Evolutionary conservation across 2,888 invertebrate species (phyloP).

Genomic region (Caenorhabditis japonica): DNA sequence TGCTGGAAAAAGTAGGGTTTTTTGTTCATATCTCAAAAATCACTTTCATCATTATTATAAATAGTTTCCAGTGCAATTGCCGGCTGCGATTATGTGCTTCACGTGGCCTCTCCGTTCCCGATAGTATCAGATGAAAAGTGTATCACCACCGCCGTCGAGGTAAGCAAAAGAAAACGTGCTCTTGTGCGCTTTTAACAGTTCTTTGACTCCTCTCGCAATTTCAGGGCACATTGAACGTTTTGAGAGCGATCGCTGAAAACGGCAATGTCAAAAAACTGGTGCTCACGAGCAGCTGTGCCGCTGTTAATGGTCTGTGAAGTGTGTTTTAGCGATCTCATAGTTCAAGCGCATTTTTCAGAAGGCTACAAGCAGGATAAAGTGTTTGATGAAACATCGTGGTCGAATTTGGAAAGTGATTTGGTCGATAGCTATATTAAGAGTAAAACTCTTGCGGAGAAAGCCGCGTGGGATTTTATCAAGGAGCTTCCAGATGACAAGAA

Average conservation of each 20-base stretch:
- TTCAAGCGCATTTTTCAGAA: constrained; percentile 58
- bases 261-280: constrained; percentile 80
- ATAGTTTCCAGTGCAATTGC: constrained; percentile 63
- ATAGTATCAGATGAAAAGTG: constrained; percentile 70
- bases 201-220: constrained; percentile 3
- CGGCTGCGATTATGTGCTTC: constrained; percentile 72
- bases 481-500: constrained; percentile 38
- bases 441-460: constrained; percentile 80
- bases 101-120: constrained; percentile 76
- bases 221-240: constrained; percentile 65
- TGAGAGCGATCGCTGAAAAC: constrained; percentile 73
- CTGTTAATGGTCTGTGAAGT: constrained; percentile 77
- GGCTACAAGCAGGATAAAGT: constrained; percentile 69
- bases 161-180: not conserved
- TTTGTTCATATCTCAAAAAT: not conserved
- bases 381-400: constrained; percentile 73
- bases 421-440: constrained; percentile 75
- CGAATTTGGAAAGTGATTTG: constrained; percentile 59
- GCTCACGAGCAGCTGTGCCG: constrained; percentile 80
- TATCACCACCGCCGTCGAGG: constrained; percentile 62
- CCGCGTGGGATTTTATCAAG: constrained; percentile 80
- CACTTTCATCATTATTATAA: not conserved
- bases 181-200: constrained; percentile 11
- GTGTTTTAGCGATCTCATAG: constrained; percentile 3
- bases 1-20: constrained; percentile 62